Evolutionary conservation across 2,888 invertebrate species (phyloP).

Genomic region (Stegana nigrithorax): DNA sequence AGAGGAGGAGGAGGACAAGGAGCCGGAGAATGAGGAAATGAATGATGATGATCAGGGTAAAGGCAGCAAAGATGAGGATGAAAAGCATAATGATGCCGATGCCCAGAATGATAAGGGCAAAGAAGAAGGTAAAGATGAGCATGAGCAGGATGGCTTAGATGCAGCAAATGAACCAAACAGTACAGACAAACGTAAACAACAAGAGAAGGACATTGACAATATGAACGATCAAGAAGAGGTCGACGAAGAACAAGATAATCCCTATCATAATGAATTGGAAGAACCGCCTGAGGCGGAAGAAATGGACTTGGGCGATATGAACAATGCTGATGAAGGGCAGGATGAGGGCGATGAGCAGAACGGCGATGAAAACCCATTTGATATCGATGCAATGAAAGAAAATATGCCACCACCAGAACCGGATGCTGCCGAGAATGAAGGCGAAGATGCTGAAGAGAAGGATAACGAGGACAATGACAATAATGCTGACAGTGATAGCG

Average conservation of each 20-base stretch:
- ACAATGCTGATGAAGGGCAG: slow-evolving; percentile 81
- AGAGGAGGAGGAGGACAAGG: slow-evolving; percentile 77
- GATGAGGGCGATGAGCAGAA: slow-evolving; percentile 72
- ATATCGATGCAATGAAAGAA: slow-evolving; percentile 83
- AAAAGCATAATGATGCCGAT: slow-evolving; percentile 68
- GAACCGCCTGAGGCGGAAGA: slow-evolving; percentile 85
- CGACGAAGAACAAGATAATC: slow-evolving; percentile 83
- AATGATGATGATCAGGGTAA: slow-evolving; percentile 75
- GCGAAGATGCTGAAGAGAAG: slow-evolving; percentile 70
- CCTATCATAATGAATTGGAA: slow-evolving; percentile 83
- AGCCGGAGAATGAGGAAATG: slow-evolving; percentile 71
- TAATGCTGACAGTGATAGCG: slow-evolving; percentile 71
- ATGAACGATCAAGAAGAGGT: slow-evolving; percentile 84
- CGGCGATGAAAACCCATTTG: slow-evolving; percentile 85
- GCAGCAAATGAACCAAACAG: slow-evolving; percentile 60
- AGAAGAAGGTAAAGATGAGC: slow-evolving; percentile 70
- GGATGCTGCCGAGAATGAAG: slow-evolving; percentile 58
- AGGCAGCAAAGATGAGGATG: slow-evolving; percentile 82
- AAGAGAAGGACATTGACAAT: slow-evolving; percentile 81
- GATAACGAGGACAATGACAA: slow-evolving; percentile 70
- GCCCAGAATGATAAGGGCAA: slow-evolving; percentile 71
- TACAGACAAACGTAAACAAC: slow-evolving; percentile 67
- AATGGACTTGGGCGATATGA: slow-evolving; percentile 88
- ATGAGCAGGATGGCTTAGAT: slow-evolving; percentile 69
- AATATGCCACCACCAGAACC: slow-evolving; percentile 64